These are phyloP conservation scores for Hartigia nigra DNA, from an alignment of 2,888 invertebrate genomes.

Conservation along the genomic window DNA sequence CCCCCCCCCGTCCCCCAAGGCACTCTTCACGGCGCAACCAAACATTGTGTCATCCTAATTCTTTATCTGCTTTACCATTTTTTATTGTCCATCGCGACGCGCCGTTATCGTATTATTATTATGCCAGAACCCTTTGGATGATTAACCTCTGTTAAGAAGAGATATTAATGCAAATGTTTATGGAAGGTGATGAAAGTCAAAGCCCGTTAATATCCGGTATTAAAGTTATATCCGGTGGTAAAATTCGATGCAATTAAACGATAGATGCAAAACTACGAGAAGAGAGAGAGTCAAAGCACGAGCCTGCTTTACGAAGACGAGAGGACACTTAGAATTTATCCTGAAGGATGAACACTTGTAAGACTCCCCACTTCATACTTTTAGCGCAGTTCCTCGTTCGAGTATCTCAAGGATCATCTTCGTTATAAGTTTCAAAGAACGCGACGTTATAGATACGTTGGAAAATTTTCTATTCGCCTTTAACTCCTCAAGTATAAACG, in stretches of 20 bases:
- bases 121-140: not conserved
- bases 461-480: not conserved
- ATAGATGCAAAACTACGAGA: constrained; percentile 38
- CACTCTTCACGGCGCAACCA: not conserved
- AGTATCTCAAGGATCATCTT: constrained; percentile 47
- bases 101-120: not conserved
- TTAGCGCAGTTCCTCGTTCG: constrained; percentile 32
- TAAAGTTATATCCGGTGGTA: constrained; percentile 52
- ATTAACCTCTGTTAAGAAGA: not conserved
- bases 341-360: constrained; percentile 18
- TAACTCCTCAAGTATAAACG: not conserved
- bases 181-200: not conserved
- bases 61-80: not conserved
- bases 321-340: constrained; percentile 47
- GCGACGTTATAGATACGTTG: not conserved
- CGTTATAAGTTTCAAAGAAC: constrained; percentile 40
- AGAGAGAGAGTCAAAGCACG: constrained; percentile 28
- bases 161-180: not conserved
- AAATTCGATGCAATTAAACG: constrained; percentile 57
- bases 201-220: constrained; percentile 55
- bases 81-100: not conserved
- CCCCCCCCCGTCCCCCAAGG: not conserved
- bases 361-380: constrained; percentile 34
- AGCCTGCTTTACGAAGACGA: constrained; percentile 43
- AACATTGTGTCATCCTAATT: not conserved